phyloP scores from a whole-genome alignment of 2,888 invertebrate genomes.

The Panorpa germanica region DNA sequence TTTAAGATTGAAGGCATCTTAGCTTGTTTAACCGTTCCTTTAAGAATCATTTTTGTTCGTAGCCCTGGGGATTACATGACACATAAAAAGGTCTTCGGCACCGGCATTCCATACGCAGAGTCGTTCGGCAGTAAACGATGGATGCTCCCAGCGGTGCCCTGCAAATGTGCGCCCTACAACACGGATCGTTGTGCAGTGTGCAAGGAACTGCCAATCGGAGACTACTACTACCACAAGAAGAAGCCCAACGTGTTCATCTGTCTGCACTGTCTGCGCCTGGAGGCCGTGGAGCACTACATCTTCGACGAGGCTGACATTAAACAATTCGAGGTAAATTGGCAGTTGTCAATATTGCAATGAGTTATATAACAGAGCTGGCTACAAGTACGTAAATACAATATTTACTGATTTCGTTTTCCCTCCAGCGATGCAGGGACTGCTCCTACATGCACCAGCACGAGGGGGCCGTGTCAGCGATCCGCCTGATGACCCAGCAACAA shows the following conservation, averaged over 20 bases:
- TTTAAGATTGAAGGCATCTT: no score
- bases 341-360: no score
- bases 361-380: no score
- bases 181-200: constrained; percentile 24
- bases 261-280: constrained; percentile 24
- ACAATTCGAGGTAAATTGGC: constrained; percentile 16
- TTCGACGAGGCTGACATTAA: constrained; percentile 16
- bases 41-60: no score
- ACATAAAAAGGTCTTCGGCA: no score
- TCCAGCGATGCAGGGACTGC: constrained; percentile 23
- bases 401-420: no score
- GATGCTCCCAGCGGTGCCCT: constrained; percentile 24
- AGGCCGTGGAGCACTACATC: constrained; percentile 17
- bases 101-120: constrained; percentile 21
- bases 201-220: constrained; percentile 21
- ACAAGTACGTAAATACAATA: no score
- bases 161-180: constrained; percentile 23
- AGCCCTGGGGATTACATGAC: no score
- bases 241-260: constrained; percentile 23
- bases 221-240: constrained; percentile 28
- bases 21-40: no score
- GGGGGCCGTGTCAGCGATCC: constrained; percentile 19
- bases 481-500: constrained; percentile 16
- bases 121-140: constrained; percentile 24
- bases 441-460: constrained; percentile 22